Percentiles rank a stretch among this genome's conserved stretches.
These are phyloP conservation scores for Athalia cordata DNA, from an alignment of 2,888 invertebrate genomes.

Conservation along the genomic window DNA sequence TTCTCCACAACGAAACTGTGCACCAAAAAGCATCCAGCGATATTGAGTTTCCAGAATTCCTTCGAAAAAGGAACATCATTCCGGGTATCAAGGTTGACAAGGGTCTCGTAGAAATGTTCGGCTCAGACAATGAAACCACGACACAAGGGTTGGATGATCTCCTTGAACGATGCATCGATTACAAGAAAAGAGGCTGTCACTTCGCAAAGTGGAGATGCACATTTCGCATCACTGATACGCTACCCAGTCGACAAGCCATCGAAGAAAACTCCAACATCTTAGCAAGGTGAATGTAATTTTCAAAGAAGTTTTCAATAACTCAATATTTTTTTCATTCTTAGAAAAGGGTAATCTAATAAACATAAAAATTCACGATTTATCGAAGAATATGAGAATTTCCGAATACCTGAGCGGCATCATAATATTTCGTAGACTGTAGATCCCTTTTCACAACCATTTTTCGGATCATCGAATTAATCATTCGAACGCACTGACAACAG, in stretches of 20 bases:
- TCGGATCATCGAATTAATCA: background rate
- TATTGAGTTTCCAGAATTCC: slow-evolving; percentile 75
- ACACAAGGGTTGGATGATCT: slow-evolving; percentile 80
- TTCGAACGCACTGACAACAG: slow-evolving; percentile 47
- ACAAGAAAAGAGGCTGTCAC: slow-evolving; percentile 79
- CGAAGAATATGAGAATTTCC: no score
- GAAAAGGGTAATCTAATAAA: background rate
- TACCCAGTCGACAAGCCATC: slow-evolving; percentile 78
- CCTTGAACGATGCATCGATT: slow-evolving; percentile 77
- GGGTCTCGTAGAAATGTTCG: slow-evolving; percentile 79
- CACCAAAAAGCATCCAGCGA: slow-evolving; percentile 78
- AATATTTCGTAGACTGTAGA: no score
- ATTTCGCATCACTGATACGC: slow-evolving; percentile 76
- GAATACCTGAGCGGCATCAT: no score
- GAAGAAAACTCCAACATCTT: slow-evolving; percentile 79
- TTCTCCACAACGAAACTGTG: slow-evolving; percentile 81
- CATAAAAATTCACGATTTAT: no score
- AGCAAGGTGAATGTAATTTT: slow-evolving; percentile 71
- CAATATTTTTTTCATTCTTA: background rate
- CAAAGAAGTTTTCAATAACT: background rate
- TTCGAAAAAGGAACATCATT: slow-evolving; percentile 75
- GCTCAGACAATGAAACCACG: slow-evolving; percentile 78
- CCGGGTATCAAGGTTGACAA: slow-evolving; percentile 80
- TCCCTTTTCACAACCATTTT: no score
- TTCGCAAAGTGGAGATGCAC: slow-evolving; percentile 82